Evolutionary conservation across 2,797 vertebrate species (phyloP).

Genomic region (Rhynchonycteris naso): DNA sequence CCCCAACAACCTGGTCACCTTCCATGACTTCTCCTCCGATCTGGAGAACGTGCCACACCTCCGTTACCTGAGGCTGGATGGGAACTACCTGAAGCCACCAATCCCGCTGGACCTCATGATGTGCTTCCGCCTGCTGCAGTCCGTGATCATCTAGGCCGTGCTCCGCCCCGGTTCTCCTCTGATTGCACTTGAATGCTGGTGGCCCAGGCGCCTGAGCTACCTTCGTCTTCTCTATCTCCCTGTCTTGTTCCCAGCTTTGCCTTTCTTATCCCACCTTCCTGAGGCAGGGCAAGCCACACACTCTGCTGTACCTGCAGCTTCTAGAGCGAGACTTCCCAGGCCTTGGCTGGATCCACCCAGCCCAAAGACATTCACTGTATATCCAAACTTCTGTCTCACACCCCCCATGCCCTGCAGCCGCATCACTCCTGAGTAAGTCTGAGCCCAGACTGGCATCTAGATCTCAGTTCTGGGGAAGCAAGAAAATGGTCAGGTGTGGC

Average conservation of each 20-base stretch:
- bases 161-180: background rate
- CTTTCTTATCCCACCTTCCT: background rate
- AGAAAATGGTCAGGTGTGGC: background rate
- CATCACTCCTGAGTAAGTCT: background rate
- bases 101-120: constrained; percentile 96
- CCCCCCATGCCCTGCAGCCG: background rate
- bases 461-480: background rate
- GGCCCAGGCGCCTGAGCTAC: constrained; percentile 14
- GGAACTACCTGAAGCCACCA: constrained; percentile 94
- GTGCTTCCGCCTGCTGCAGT: constrained; percentile 96
- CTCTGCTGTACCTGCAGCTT: background rate
- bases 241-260: constrained; percentile 1
- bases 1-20: constrained; percentile 85
- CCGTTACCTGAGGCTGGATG: constrained; percentile 96
- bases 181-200: constrained; percentile 47
- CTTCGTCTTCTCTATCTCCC: background rate
- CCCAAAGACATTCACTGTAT: background rate
- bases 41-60: constrained; percentile 88
- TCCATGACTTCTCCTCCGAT: constrained; percentile 84
- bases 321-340: constrained; percentile 13
- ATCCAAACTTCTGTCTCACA: background rate
- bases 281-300: background rate
- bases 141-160: constrained; percentile 91
- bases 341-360: background rate
- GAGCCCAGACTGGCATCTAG: background rate